Evolutionary conservation across 2,888 invertebrate species (phyloP).

Genomic region (Mimas tiliae): DNA sequence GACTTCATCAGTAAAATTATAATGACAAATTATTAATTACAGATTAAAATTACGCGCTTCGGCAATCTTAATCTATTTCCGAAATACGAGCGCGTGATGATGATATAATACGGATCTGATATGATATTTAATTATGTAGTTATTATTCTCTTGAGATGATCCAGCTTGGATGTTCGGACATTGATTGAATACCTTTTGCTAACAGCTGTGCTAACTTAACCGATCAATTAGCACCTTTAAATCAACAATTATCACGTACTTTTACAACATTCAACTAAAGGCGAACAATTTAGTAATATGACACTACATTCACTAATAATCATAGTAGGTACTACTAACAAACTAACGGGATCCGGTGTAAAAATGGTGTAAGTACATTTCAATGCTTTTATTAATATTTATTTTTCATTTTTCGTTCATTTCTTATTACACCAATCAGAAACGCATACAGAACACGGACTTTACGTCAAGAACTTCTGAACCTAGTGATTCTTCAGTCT

Average conservation of each 20-base stretch:
- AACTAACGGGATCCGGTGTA: slow-evolving; percentile 34
- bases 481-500: too few relatives aligned
- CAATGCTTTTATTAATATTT: background rate
- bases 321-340: slow-evolving; percentile 26
- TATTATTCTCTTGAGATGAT: too few relatives aligned
- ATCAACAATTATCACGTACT: background rate
- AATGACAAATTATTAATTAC: too few relatives aligned
- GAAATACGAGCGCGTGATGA: too few relatives aligned
- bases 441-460: background rate
- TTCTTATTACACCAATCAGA: background rate
- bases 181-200: too few relatives aligned
- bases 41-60: too few relatives aligned
- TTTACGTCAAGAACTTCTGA: too few relatives aligned
- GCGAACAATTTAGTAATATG: slow-evolving; percentile 26
- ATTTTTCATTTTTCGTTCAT: background rate
- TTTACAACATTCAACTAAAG: slow-evolving; percentile 8
- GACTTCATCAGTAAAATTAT: too few relatives aligned
- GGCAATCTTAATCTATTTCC: too few relatives aligned
- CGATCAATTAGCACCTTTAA: background rate
- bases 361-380: slow-evolving; percentile 16
- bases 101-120: too few relatives aligned
- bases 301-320: slow-evolving; percentile 37
- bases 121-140: too few relatives aligned
- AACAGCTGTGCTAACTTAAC: background rate
- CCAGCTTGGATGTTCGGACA: too few relatives aligned